Evolutionary conservation across 2,113 vertebrate species (phyloP), one percentile per base, ranked within the genome.

Genomic region (Etia nguti): DNA sequence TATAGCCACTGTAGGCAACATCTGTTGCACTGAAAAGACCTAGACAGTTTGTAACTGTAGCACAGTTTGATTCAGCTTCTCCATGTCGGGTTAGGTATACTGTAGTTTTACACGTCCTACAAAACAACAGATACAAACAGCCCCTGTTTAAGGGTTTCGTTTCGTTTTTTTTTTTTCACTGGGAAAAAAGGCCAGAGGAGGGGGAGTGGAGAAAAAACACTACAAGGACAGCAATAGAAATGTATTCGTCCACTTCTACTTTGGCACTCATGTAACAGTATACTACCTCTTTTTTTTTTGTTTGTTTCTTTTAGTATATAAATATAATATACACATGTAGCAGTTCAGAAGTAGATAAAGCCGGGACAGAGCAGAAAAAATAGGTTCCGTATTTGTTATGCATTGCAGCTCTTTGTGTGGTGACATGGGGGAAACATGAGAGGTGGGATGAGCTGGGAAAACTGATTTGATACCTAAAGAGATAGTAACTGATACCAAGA

Each of bases 251-350:
- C 89, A 92, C 88, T 84, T 92, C 84, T 89, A 92, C 93, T 95
- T 96, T 97, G 96, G 96, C 96, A 96, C 96, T 94, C 85, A 62
- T 92, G 94, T 93, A 91, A 95, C 92, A 91, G 94, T 86, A 88
- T 75, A 94, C 89, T 87, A 87, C 65, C 70, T 86, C 85, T 93
- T 87, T 83, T 79, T 83, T 79, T 82, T 93, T 87, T 82, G 20
- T 68, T 68, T 38, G 62, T 79, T 79, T 54, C 20, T 57, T 79
- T 80, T 80, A 73, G 83, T 94, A 91, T 93, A 95, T 59, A 95
- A 94, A 95, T 93, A 95, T 86, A 89, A 92, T 91, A 85, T 92
- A 90, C 86, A 93, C 80, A 48, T 84, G 85, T 86, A 92, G 89
- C 93, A 89, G 81, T 88, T 95, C 84, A 95, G 90, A 92, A 90